Evolutionary conservation across 2,888 invertebrate genomes (phyloP), one percentile per base, ranked within the genome.

Genomic region (Phorcus lineatus): DNA sequence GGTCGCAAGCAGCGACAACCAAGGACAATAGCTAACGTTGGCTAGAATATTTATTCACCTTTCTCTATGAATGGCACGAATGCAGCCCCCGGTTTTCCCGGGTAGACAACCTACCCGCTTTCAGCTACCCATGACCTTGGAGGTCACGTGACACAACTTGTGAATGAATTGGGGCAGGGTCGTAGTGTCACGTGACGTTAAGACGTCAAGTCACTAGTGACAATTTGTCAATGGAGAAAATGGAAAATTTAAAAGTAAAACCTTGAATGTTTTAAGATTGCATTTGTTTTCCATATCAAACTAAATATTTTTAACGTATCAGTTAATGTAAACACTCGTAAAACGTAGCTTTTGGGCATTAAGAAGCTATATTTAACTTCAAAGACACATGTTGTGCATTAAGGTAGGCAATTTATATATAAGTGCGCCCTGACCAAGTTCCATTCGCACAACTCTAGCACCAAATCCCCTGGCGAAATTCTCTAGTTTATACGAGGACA

Each of bases 81-180:
- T 57, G 7, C 57, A 19, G 11, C 57, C 47, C n/a, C 47, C 24
- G 62, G 62, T 24, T 62, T 28, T 24, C 62, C 62, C 62, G 62
- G 62, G 28, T 62, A 28, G 28, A 47, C 47, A 47, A 47, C 47
- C 47, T 47, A 47, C 47, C 47, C 47, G 47, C 1, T 47, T 47
- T 13, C 11, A 47, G 47, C 47, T 47, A 47, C 47, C 47, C 62
- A 2, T 36, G 70, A 70, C 70, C 70, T 70, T 70, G 70, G 24
- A 17, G 19, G 36, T 70, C 70, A 70, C 70, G 70, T 70, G 70
- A 40, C 19, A 19, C 19, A 70, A 70, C 70, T 70, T 70, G 36
- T 70, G 70, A 70, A 70, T 70, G 70, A 70, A 70, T 17, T 70
- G 70, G 70, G 67, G 67, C 67, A 24, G 67, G 22, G 70, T 70